Evolutionary conservation across 2,888 invertebrate genomes (phyloP), one percentile per base, ranked within the genome.

Genomic region (Falcaria lacertinaria): DNA sequence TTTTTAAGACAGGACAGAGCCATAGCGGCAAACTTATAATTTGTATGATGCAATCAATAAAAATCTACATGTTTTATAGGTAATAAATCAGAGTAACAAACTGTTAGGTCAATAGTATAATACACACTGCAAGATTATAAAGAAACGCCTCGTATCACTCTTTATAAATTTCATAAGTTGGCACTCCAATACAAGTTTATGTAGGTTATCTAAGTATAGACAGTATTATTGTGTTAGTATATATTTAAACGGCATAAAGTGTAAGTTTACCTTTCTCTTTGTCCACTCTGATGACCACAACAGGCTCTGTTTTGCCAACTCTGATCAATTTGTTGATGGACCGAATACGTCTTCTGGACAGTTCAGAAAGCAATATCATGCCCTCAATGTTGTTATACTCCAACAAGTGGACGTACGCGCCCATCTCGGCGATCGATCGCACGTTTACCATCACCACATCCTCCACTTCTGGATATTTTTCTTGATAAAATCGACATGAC

Each of bases 361-460:
- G 91, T 82, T 99, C 99, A 4, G 98, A 99, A 2, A 99, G 92
- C 73, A 99, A 89, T 54, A 99, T 99, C 99, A 99, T 99, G 69
- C 98, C 98, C 85, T 99, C 99, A 60, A 98, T 99, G 73, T 98
- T 98, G 83, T 99, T 98, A 80, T 99, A 99, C 87, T 99, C 99
- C 53, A 99, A 89, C 48, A 99, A 90, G 80, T 98, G 97, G 13
- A 99, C 99, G 81, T 99, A 99, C 1, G 99, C 99, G 47, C 99
- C 99, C 99, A 99, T 99, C 91, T 99, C 99, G 14, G 98, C 99
- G 69, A 99, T 99, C 53, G 97, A 95, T 35, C 97, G 92, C 2
- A 99, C 99, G 76, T 98, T 99, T 17, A 98, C 99, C 98, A 99
- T 98, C 37, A 99, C 99, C 39, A 99, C 98, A 93, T 99, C 99